Percentiles rank a stretch among this genome's conserved stretches.
Evolutionary conservation across 2,113 vertebrate species (phyloP).

Genomic region (Gila orcuttii): DNA sequence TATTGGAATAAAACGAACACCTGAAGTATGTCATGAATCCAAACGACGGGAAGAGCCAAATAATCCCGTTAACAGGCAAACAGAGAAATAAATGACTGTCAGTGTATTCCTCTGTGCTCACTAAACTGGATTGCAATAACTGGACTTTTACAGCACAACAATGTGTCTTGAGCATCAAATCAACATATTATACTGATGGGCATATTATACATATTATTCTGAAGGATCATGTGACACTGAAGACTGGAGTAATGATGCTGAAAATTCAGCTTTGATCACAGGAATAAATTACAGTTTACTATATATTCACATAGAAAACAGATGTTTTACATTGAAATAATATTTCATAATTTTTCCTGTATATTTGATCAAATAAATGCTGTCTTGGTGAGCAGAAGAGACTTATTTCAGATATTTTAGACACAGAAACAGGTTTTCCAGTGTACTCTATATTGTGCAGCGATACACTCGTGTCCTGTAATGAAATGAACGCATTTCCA

Average conservation of each 20-base stretch:
- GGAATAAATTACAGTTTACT: neutral
- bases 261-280: neutral
- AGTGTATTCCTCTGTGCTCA: neutral
- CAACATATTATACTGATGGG: neutral
- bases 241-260: neutral
- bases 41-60: neutral
- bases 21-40: neutral
- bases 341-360: neutral
- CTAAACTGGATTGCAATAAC: neutral
- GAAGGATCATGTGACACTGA: neutral
- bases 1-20: neutral
- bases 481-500: conserved; percentile 33
- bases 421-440: neutral
- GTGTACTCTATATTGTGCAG: neutral
- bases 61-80: neutral
- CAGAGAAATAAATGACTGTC: neutral
- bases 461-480: neutral
- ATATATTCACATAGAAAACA: neutral
- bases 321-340: neutral
- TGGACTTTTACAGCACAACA: neutral
- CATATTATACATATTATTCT: too few species aligned
- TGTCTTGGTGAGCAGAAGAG: neutral
- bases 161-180: neutral
- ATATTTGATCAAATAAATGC: neutral
- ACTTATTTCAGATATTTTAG: neutral